These are phyloP conservation scores for Delia radicum DNA, from an alignment of 1,140 invertebrate genomes.

Conservation along the genomic window DNA sequence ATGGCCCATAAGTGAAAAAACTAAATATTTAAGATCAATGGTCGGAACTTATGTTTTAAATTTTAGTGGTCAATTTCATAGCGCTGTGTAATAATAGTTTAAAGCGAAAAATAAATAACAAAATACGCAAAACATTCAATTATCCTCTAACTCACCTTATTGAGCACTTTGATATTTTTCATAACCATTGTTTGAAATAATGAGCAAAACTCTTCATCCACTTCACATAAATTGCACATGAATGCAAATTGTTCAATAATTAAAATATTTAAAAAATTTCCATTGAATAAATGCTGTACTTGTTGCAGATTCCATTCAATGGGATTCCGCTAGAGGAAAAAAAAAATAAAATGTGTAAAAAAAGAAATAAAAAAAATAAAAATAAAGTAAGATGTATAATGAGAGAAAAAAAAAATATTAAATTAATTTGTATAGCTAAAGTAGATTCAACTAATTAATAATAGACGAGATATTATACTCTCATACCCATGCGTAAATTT, in stretches of 20 bases:
- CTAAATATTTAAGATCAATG: background rate
- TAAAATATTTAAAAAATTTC: conserved; percentile 52
- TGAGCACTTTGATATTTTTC: conserved; percentile 25
- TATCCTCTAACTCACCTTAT: conserved; percentile 27
- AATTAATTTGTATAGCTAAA: conserved; percentile 1
- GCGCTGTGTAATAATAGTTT: no score
- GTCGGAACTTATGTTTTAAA: no score
- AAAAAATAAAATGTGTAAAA: background rate
- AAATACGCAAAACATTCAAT: no score
- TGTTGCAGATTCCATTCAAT: conserved; percentile 49
- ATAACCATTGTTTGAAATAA: conserved; percentile 44
- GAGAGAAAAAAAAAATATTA: conserved; percentile 25
- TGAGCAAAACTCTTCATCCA: conserved; percentile 45
- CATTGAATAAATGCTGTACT: conserved; percentile 45
- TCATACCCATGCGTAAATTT: no score
- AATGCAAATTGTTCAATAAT: conserved; percentile 54
- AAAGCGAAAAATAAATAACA: no score
- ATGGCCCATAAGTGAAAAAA: background rate
- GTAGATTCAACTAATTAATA: conserved; percentile 22
- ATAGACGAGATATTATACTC: conserved; percentile 6
- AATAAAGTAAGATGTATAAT: background rate
- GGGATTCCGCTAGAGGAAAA: conserved; percentile 7
- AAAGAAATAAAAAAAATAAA: background rate
- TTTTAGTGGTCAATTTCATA: no score
- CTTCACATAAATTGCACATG: conserved; percentile 50